Base-by-base conservation (phyloP, 2,888 invertebrate genomes). In the Drosophila algonquin region DNA sequence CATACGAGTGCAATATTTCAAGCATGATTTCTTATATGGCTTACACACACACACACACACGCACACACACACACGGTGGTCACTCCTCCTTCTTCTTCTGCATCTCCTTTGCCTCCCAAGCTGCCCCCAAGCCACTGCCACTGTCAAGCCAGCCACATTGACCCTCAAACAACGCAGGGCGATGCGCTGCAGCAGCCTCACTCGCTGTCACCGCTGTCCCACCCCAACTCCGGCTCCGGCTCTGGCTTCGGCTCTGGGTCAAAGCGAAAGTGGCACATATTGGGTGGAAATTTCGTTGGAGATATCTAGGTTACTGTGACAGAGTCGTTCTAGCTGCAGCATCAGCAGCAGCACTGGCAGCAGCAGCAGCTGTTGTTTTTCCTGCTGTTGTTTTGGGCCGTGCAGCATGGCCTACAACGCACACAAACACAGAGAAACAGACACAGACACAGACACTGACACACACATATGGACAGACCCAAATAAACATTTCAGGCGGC, bases 201-300 rank as follows among this genome's bases (percentile, higher is more conserved):
- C 21, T 21, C n/a, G n/a, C n/a, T n/a, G n/a, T n/a, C 21, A 21
- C 54, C 48, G 54, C 77, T 75, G 70, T 82, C 85, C 79, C 75
- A 77, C 73, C n/a, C 40, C 40, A 7, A n/a, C 40, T 40, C 40
- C n/a, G 74, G 77, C 79, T 79, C 79, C 76, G 89, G 89, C 87
- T 86, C 27, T 27, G 27, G 27, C 40, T 14, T 14, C 14, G 74
- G 77, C 79, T 79, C 81, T 79, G 89, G 89, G 89, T 86, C 89
- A 86, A 86, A 86, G 82, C 85, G 89, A 86, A 86, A 86, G 85
- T 86, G 85, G 85, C 89, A 87, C 89, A 86, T 80, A 89, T 89
- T 85, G 80, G 87, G 80, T 80, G 71, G 80, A 86, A 86, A 76
- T 81, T 85, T 87, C 79, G 40, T 40, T 89, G 86, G 77, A 76